Base-by-base conservation (phyloP, 2,888 invertebrate genomes). In the Drosophila antonietae region DNA sequence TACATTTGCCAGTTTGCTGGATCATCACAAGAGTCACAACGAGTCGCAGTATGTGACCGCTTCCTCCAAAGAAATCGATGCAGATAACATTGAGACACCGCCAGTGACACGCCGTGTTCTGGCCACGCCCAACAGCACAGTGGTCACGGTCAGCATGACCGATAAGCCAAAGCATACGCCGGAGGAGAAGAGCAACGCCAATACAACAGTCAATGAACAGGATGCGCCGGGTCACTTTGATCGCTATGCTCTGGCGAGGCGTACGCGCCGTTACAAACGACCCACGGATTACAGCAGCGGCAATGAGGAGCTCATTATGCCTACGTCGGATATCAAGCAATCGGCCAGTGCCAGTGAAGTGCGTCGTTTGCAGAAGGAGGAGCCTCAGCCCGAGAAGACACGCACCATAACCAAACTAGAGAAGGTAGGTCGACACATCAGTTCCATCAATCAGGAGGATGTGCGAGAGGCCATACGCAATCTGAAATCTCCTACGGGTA, bases 71-170 rank as follows among this genome's bases (percentile, higher is more conserved):
- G 97, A 97, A 90, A 97, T 97, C 46, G 97, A 97, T 91, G 97
- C 97, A 3, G 97, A 97, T 83, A 97, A 97, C 84, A 96, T 97
- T 39, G 97, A 97, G 93, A 97, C 97, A 2, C 97, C 97, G 23
- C 97, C 97, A 7, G 96, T 95, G 0, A 95, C 95, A 20, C 94
- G 97, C 64, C 95, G 96, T 80, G 70, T 90, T 10, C 79, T 91
- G 12, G 68, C 79, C 68, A 88, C 81, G 52, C 83, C 91, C 61
- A 91, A 67, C 41, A 86, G 87, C 20, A 91, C 92, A 14, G 80
- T 91, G 49, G 89, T 92, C 47, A 91, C 89, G 3, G 82, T 91
- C 31, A 89, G 79, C 49, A 64, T 81, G 73, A 79, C 78, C 18
- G 80, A 88, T 14, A 87, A 83, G 51, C 78, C 91, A 1, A 81